Percentiles rank a stretch among this genome's conserved stretches.
phyloP scores from a whole-genome alignment of 2,797 vertebrate species.

The Neostethus bicornis region DNA sequence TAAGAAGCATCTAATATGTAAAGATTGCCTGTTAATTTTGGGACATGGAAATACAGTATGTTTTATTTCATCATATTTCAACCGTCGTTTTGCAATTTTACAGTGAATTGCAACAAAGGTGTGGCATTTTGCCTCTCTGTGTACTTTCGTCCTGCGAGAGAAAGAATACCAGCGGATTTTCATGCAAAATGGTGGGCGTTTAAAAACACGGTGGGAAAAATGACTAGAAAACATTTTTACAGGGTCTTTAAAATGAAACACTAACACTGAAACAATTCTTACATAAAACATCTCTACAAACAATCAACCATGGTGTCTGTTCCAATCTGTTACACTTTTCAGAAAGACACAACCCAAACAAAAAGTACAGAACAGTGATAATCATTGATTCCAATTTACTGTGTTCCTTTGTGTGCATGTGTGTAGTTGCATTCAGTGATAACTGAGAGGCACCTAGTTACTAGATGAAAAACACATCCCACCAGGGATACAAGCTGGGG shows the following conservation, averaged over 20 bases:
- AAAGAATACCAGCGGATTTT: constrained; percentile 25
- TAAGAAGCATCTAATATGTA: no score
- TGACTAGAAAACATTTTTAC: background rate
- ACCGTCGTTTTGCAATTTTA: constrained; percentile 19
- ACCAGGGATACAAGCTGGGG: constrained; percentile 41
- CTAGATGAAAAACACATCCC: constrained; percentile 70
- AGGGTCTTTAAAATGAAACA: background rate
- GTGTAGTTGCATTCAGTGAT: constrained; percentile 55
- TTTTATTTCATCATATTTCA: no score
- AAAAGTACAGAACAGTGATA: background rate
- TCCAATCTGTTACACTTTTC: no score
- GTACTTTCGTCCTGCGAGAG: constrained; percentile 31
- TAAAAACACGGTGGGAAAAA: background rate
- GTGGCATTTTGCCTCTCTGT: constrained; percentile 25
- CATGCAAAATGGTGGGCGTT: background rate
- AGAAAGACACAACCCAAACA: no score
- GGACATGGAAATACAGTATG: no score
- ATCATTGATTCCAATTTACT: constrained; percentile 15
- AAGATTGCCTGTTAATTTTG: no score
- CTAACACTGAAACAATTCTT: background rate
- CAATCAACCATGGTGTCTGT: no score
- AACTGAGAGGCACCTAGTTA: constrained; percentile 57
- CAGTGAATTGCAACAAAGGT: constrained; percentile 25
- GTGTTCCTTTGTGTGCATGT: constrained; percentile 19
- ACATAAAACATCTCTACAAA: no score